A percentile compares a stretch with the other conserved stretches of the same genome.
Conservation (phyloP, 2,797 vertebrate genomes). For the Ctenopoma kingsleyae region DNA sequence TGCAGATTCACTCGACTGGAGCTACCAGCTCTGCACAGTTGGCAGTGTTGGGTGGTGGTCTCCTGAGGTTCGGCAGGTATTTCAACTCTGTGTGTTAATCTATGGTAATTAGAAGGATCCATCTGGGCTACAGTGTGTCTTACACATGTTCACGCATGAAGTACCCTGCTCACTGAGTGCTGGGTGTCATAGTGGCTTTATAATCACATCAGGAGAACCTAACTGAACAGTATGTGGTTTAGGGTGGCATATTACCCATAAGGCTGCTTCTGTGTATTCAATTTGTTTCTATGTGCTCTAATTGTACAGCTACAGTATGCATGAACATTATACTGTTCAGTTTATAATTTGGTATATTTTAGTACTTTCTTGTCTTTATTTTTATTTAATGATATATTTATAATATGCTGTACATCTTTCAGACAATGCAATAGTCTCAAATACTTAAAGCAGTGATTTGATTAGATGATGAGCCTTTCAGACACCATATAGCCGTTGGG, state of each 20-base stretch:
- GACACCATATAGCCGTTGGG: conserved; percentile 11
- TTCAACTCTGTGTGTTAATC: conserved; percentile 39
- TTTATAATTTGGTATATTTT: neutral
- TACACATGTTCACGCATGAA: conserved; percentile 39
- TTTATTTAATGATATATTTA: neutral
- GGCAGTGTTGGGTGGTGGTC: conserved; percentile 28
- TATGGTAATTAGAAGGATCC: conserved; percentile 40
- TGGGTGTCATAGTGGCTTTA: conserved; percentile 11
- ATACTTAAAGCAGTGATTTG: conserved; percentile 21
- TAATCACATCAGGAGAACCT: conserved; percentile 44
- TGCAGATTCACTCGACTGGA: conserved; percentile 18
- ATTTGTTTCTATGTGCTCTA: neutral
- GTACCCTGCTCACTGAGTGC: neutral
- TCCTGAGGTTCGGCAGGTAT: conserved; percentile 37
- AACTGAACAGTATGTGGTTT: conserved; percentile 8
- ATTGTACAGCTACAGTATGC: neutral
- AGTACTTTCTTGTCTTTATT: neutral
- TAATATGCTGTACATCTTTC: neutral
- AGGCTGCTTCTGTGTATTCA: neutral
- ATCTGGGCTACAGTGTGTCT: conserved; percentile 33
- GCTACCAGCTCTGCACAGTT: conserved; percentile 17
- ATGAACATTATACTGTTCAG: neutral
- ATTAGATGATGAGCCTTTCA: conserved; percentile 50
- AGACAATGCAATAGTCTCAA: neutral
- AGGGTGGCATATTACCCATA: conserved; percentile 12